A percentile compares a stretch with the other conserved stretches of the same genome.
Evolutionary conservation across 92 coral and sea anemone species (phyloP).

Genomic region (Epizoanthus ramosus): DNA sequence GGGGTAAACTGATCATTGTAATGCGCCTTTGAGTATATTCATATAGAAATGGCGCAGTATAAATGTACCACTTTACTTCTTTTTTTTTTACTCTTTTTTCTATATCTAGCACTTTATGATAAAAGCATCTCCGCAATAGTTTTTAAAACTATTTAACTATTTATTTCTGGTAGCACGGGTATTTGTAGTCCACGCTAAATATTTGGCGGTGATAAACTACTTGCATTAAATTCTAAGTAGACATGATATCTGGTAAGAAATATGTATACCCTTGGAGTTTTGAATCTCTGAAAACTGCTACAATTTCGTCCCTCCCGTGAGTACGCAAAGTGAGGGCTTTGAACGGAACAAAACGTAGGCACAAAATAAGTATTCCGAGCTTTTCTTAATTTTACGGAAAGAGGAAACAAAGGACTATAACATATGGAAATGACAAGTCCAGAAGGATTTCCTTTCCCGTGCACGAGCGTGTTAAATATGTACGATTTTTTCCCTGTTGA

Average conservation of each 20-base stretch:
- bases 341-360: slow-evolving; percentile 26
- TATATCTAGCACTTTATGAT: no score
- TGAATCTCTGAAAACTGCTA: slow-evolving; percentile 25
- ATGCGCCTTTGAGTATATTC: no score
- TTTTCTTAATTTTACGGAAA: slow-evolving; percentile 38
- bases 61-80: no score
- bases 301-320: slow-evolving; percentile 42
- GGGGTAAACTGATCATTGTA: no score
- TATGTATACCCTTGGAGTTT: slow-evolving; percentile 38
- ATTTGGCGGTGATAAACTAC: no score
- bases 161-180: no score
- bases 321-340: slow-evolving; percentile 20
- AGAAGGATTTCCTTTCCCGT: slow-evolving; percentile 18
- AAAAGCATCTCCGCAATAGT: no score
- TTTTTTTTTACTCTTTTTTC: no score
- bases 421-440: slow-evolving; percentile 21
- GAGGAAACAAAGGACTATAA: slow-evolving; percentile 18
- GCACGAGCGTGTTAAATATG: slow-evolving; percentile 43
- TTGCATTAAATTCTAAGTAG: no score
- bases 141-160: no score
- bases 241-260: not conserved
- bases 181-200: no score
- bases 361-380: slow-evolving; percentile 4
- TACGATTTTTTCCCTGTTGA: slow-evolving; percentile 37
- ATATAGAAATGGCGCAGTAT: no score